A percentile compares a stretch with the other conserved stretches of the same genome.
phyloP scores from a whole-genome alignment of 2,888 invertebrate species.

The Aelia acuminata region DNA sequence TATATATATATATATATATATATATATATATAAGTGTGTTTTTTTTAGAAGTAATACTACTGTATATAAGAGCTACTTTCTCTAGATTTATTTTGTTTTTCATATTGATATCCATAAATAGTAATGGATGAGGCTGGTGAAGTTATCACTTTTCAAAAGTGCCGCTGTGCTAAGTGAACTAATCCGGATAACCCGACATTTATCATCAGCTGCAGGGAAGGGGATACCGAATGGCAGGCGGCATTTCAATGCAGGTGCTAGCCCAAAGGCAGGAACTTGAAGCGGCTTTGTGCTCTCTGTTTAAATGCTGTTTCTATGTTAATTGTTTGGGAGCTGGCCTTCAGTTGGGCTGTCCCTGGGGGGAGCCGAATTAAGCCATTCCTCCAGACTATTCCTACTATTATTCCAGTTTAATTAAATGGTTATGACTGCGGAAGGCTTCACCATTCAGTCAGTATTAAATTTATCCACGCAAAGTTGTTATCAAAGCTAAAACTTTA shows the following conservation, averaged over 20 bases:
- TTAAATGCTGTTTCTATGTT: conserved; percentile 57
- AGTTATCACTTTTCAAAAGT: not conserved
- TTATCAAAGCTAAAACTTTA: not conserved
- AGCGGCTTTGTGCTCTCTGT: not conserved
- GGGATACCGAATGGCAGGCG: not conserved
- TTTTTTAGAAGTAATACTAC: too few species aligned
- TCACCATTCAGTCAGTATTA: not conserved
- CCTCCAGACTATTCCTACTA: conserved; percentile 29
- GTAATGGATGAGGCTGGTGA: not conserved
- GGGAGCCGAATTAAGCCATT: not conserved
- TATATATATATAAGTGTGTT: too few species aligned
- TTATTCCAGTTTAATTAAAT: conserved; percentile 46
- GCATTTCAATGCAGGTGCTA: conserved; percentile 50
- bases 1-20: too few species aligned
- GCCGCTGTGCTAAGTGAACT: not conserved
- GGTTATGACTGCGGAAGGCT: conserved; percentile 5
- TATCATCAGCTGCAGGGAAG: not conserved
- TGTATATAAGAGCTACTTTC: too few species aligned
- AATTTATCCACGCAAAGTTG: not conserved
- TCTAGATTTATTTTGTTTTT: too few species aligned
- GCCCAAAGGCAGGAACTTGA: not conserved
- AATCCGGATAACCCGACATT: not conserved
- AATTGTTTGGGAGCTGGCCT: conserved; percentile 38
- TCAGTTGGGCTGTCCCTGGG: conserved; percentile 13
- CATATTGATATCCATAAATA: too few species aligned